Percentiles rank a stretch among this genome's conserved stretches.
phyloP scores from a whole-genome alignment of 2,888 invertebrate genomes.

The Diadegma fenestrale region DNA sequence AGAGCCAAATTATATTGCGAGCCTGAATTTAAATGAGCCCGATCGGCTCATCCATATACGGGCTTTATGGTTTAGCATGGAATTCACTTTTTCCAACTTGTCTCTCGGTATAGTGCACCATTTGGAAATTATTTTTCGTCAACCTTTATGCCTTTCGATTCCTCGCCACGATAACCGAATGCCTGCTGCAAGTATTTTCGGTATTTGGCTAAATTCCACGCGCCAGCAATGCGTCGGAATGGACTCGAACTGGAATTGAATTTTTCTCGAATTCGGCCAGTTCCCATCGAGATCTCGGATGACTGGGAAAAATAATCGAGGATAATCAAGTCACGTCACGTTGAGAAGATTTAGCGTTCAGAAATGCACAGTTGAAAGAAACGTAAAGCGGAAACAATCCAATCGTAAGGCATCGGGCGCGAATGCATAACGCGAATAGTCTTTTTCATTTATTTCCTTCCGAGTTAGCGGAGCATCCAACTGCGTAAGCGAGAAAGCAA shows the following conservation, averaged over 20 bases:
- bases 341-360: conserved; percentile 35
- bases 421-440: conserved; percentile 53
- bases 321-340: conserved; percentile 49
- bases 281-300: background rate
- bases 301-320: background rate
- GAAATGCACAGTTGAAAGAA: conserved; percentile 7
- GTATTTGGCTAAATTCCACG: background rate
- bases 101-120: background rate
- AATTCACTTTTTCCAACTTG: conserved; percentile 19
- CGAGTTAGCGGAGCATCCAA: conserved; percentile 55
- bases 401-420: conserved; percentile 51
- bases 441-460: conserved; percentile 24
- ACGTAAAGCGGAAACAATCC: conserved; percentile 62
- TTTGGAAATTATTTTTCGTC: conserved; percentile 14
- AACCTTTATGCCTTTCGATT: conserved; percentile 19
- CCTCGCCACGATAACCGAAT: conserved; percentile 5
- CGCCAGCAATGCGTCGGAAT: conserved; percentile 3
- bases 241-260: background rate
- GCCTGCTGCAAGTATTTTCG: conserved; percentile 3
- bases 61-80: conserved; percentile 23
- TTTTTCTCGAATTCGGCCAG: background rate
- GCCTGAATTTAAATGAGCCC: conserved; percentile 44
- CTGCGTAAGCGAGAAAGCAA: conserved; percentile 43
- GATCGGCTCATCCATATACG: conserved; percentile 8
- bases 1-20: conserved; percentile 37